phyloP scores from a whole-genome alignment of 2,113 vertebrate species.

The Eudorcas thomsonii region DNA sequence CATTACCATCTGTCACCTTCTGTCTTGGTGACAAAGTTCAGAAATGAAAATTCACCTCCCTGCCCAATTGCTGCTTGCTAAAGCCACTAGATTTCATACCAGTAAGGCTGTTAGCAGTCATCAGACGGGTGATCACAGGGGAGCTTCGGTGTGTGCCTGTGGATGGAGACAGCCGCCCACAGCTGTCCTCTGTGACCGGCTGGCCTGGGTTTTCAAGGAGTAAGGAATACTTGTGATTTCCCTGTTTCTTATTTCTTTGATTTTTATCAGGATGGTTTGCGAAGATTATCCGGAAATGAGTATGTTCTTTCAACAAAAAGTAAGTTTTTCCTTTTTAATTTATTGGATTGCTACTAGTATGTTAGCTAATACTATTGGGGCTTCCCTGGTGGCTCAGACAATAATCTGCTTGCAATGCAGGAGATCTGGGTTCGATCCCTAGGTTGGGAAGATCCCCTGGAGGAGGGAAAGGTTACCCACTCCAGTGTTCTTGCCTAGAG shows the following conservation, averaged over 20 bases:
- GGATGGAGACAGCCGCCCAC: background rate
- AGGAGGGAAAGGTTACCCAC: background rate
- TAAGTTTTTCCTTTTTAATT: slow-evolving; percentile 80
- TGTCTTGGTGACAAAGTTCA: background rate
- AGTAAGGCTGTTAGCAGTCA: background rate
- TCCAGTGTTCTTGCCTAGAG: background rate
- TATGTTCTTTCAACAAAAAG: slow-evolving; percentile 93
- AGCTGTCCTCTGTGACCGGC: background rate
- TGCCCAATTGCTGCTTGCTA: background rate
- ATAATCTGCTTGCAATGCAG: background rate
- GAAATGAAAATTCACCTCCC: background rate
- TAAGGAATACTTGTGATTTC: background rate
- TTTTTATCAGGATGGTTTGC: slow-evolving; percentile 90
- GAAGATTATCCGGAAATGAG: slow-evolving; percentile 94
- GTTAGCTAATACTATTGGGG: background rate
- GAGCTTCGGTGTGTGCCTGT: background rate
- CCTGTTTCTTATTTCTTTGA: background rate
- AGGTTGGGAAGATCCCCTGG: background rate
- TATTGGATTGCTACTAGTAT: background rate
- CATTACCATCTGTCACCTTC: background rate
- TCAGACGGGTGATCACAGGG: background rate
- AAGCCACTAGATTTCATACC: background rate
- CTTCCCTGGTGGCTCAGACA: background rate
- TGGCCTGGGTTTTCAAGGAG: background rate
- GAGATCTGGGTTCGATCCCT: background rate